These are phyloP conservation scores for Lasioglossum figueresi DNA, from an alignment of 2,888 invertebrate genomes.

Conservation along the genomic window DNA sequence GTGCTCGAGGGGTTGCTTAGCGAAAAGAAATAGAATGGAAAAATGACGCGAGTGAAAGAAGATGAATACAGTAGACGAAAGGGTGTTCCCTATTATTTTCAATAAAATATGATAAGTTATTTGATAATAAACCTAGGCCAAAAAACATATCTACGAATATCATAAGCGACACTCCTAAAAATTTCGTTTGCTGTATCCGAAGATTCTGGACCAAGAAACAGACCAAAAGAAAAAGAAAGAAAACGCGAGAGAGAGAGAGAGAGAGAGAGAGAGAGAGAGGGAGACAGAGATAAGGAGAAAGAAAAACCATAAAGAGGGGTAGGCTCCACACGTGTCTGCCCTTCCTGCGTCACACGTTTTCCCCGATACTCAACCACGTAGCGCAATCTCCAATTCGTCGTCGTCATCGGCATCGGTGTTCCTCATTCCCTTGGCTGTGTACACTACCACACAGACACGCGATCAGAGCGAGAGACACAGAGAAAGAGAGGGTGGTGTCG, in stretches of 20 bases:
- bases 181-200: neutral
- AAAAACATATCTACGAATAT: neutral
- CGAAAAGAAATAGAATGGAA: constrained; percentile 7
- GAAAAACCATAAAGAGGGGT: constrained; percentile 10
- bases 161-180: neutral
- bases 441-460: constrained; percentile 44
- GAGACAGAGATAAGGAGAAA: neutral
- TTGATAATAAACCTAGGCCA: neutral
- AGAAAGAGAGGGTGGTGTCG: neutral
- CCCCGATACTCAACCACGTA: constrained; percentile 42
- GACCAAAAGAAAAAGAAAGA: neutral
- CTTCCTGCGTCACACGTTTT: constrained; percentile 57
- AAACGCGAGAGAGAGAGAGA: neutral
- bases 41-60: constrained; percentile 1
- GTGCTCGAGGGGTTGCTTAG: neutral
- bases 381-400: constrained; percentile 61
- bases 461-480: no score
- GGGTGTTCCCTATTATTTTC: neutral
- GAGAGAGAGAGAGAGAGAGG: neutral
- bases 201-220: neutral
- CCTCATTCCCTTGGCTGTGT: constrained; percentile 41
- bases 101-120: neutral
- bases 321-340: constrained; percentile 60
- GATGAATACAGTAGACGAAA: neutral
- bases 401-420: constrained; percentile 47